phyloP scores from a whole-genome alignment of 2,113 vertebrate species.

The Thunnus thynnus region DNA sequence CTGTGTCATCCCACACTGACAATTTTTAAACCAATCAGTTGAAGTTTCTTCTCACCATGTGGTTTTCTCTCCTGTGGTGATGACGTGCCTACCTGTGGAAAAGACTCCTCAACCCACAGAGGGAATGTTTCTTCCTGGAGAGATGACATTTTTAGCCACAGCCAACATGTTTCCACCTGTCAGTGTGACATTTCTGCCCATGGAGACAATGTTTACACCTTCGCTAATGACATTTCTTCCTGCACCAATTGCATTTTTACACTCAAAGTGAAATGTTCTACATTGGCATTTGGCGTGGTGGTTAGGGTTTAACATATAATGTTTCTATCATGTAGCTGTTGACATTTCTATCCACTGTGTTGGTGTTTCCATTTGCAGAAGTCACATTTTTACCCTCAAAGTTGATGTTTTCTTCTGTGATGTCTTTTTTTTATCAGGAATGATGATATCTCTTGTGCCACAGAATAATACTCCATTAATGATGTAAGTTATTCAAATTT shows the following conservation, averaged over 20 bases:
- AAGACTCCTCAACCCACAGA: neutral
- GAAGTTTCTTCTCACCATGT: neutral
- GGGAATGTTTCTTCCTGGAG: neutral
- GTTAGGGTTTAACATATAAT: neutral
- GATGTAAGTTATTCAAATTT: too few relatives aligned
- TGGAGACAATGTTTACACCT: constrained; percentile 23
- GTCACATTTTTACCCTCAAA: neutral
- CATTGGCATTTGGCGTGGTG: neutral
- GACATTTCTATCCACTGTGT: neutral
- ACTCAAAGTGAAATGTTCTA: constrained; percentile 1
- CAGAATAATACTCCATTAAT: too few relatives aligned
- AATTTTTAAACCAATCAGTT: neutral
- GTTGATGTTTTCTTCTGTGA: neutral
- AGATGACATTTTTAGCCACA: constrained; percentile 1
- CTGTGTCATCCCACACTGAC: neutral
- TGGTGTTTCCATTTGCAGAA: neutral
- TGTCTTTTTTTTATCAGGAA: neutral
- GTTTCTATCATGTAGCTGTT: neutral
- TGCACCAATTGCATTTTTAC: neutral
- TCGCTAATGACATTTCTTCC: neutral
- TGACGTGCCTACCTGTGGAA: neutral
- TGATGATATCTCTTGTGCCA: too few relatives aligned
- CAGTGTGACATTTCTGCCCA: constrained; percentile 4
- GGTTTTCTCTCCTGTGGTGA: neutral
- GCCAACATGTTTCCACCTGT: constrained; percentile 14